Base-by-base conservation (phyloP, 2,888 invertebrate species). In the Pollenia griseotomentosa region DNA sequence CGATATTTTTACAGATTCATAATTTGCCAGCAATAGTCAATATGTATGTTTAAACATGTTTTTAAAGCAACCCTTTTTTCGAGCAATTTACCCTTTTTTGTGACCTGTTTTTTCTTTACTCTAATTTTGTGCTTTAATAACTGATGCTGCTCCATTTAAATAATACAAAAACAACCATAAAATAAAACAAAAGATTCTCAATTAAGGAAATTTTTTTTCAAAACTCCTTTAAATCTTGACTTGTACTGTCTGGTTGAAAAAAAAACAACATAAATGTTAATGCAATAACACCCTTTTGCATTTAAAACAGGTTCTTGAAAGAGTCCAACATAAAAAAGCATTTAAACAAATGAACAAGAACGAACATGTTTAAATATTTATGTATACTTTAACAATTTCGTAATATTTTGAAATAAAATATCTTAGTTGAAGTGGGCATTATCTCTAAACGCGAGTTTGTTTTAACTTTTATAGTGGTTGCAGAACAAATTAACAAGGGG, bases 261-360 rank as follows among this genome's bases (percentile, higher is more conserved):
- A 33, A 33, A 33, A 33, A 33, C 61, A 33, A 6, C 61, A 40
- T 70, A 4, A 51, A 53, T 53, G 44, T 16, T 70, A 55, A 59
- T 63, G 61, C 70, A 83, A 14, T 33, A 70, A 74, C 53, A 55
- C 61, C 75, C 70, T 77, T 65, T 2, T 75, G 70, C 70, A 77
- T 61, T 70, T 77, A 40, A 70, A 83, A 83, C 83, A 70, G 77
- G 83, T 85, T 85, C 11, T 57, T 53, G 23, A 48, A 33, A 70
- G 55, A 61, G 79, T 19, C 53, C 40, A 53, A 55, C 71, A 74
- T 79, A 19, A 48, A 74, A 48, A 66, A 68, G 48, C 1, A 12
- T 0, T 6, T 48, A 33, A 44, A 70, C 46, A 53, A 77, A 83
- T 75, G 74, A 78, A 82, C 87, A 87, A 61, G 87, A 73, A 84